Evolutionary conservation across 2,113 vertebrate genomes (phyloP).

Genomic region (Haplochromis vanheusdeni): DNA sequence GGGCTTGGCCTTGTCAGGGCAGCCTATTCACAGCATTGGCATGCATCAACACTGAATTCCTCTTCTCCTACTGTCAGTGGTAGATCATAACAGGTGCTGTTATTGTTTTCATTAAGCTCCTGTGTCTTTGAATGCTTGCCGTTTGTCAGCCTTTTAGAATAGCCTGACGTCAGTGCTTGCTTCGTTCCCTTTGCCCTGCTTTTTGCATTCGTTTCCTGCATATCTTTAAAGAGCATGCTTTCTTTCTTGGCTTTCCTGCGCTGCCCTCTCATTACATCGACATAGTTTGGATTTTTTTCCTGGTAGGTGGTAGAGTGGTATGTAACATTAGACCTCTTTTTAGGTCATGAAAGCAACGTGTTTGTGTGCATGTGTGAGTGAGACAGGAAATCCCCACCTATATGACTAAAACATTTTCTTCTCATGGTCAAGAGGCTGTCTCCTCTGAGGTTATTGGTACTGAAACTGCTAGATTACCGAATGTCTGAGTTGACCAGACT

Average conservation of each 20-base stretch:
- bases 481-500: not conserved
- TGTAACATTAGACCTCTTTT: slow-evolving; percentile 1
- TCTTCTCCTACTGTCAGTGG: not conserved
- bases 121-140: not conserved
- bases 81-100: not conserved
- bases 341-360: not conserved
- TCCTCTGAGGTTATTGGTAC: not conserved
- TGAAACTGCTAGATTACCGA: not conserved
- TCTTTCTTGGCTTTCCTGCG: not conserved
- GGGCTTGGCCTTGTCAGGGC: slow-evolving; percentile 7
- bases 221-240: not conserved
- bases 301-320: not conserved
- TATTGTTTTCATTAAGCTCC: not conserved
- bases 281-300: not conserved
- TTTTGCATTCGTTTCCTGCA: slow-evolving; percentile 25
- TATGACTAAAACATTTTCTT: not conserved
- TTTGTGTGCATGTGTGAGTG: not conserved
- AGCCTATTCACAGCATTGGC: not conserved
- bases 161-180: not conserved
- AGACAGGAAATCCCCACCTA: slow-evolving; percentile 3
- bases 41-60: not conserved
- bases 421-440: not conserved
- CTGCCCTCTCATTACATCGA: not conserved
- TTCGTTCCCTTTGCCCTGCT: not conserved
- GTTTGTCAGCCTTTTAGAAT: not conserved